phyloP scores from a whole-genome alignment of 2,113 vertebrate genomes.

The Malurus alboscapulatus region DNA sequence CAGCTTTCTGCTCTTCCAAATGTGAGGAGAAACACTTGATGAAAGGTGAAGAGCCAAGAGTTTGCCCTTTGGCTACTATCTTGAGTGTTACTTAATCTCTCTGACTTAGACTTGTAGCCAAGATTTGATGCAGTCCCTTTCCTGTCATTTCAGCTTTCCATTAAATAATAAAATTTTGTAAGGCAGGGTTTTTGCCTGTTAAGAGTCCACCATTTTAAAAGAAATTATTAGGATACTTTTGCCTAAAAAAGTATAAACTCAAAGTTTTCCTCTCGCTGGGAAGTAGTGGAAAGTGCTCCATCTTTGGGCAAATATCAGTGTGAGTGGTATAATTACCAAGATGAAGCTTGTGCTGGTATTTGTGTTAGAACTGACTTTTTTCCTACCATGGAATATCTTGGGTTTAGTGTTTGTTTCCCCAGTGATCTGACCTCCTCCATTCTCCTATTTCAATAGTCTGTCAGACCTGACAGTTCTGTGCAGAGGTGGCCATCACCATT shows the following conservation, averaged over 20 bases:
- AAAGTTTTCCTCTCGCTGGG: background rate
- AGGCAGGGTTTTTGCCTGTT: background rate
- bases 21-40: background rate
- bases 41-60: background rate
- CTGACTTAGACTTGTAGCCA: background rate
- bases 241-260: background rate
- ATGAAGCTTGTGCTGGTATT: background rate
- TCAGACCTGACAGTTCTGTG: background rate
- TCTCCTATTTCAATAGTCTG: background rate
- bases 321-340: background rate
- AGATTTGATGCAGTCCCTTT: background rate
- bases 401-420: background rate
- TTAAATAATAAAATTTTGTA: background rate
- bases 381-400: background rate
- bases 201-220: background rate
- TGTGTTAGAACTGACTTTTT: background rate
- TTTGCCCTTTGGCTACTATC: conserved; percentile 5
- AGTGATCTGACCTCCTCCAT: background rate
- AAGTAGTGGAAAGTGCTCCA: background rate
- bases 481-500: background rate
- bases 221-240: background rate
- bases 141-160: background rate
- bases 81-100: background rate
- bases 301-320: background rate
- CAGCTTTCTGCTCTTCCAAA: background rate